These are phyloP conservation scores for Acronicta alni DNA, from an alignment of 2,888 invertebrate species.

Conservation along the genomic window DNA sequence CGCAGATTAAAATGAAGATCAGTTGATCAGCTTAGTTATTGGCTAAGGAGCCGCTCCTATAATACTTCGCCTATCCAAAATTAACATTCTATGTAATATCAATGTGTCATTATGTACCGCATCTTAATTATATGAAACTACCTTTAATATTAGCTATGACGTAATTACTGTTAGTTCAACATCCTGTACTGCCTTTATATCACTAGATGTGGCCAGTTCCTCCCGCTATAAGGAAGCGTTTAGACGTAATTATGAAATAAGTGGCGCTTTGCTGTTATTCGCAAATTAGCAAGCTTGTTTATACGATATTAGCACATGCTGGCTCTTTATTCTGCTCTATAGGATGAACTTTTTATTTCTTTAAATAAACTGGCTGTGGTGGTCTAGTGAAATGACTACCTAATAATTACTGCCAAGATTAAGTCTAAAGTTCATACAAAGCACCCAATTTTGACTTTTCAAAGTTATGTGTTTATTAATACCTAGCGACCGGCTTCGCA, in stretches of 20 bases:
- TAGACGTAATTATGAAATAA: constrained; percentile 32
- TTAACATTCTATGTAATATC: not conserved
- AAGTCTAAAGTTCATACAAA: too few species aligned
- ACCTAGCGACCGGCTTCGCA: too few species aligned
- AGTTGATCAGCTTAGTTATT: too few species aligned
- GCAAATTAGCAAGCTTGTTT: constrained; percentile 17
- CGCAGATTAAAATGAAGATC: too few species aligned
- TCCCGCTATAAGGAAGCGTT: constrained; percentile 42
- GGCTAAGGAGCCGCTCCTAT: too few species aligned
- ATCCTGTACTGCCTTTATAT: constrained; percentile 32
- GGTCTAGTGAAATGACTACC: too few species aligned
- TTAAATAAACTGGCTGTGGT: too few species aligned
- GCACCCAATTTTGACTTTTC: too few species aligned
- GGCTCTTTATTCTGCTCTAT: not conserved
- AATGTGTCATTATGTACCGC: constrained; percentile 14
- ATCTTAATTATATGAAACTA: constrained; percentile 9
- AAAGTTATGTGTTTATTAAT: too few species aligned
- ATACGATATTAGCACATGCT: constrained; percentile 2
- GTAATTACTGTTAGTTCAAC: constrained; percentile 22
- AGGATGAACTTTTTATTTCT: too few species aligned
- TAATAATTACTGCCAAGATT: too few species aligned
- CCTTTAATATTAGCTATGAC: constrained; percentile 23
- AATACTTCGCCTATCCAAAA: not conserved
- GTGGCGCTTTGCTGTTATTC: constrained; percentile 16
- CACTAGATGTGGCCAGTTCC: constrained; percentile 20